Evolutionary conservation across 2,888 invertebrate genomes (phyloP), one percentile per base, ranked within the genome.

Genomic region (Tipula lateralis): DNA sequence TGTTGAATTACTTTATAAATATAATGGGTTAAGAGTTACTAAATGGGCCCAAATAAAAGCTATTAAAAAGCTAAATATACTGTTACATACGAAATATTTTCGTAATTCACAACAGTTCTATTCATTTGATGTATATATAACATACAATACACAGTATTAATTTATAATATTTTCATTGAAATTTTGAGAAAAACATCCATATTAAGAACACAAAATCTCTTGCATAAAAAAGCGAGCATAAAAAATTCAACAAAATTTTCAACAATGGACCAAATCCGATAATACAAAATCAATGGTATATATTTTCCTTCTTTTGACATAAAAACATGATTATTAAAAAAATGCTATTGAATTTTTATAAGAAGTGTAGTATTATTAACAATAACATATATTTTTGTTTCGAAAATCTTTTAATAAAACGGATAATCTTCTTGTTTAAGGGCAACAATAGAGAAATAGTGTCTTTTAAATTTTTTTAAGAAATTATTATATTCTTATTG

Each of bases 261-360:
- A 66, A 66, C 66, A 66, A 66, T 66, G 9, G 66, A 66, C 66
- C 66, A 66, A 66, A 66, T 66, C 66, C 66, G 66, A 66, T 66
- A 24, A 66, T 66, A 66, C 24, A 66, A 66, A 66, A 66, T 66
- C 66, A 66, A 66, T 66, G 66, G 66, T 24, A 66, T 66, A n/a
- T n/a, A n/a, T 66, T 44, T 66, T 66, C n/a, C 12, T 24, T 66
- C 66, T 66, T 66, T 66, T 66, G 9, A 66, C 66, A 66, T 66
- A 24, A 24, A 66, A 66, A 66, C 66, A 66, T 66, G 66, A 24
- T 24, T 24, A 66, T 66, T 66, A 66, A 66, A 66, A 66, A 66
- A 66, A 66, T 24, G 66, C 24, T 66, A 66, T 66, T 66, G n/a
- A 66, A 66, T 66, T 66, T 66, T 24, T 24, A 24, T 19, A 66